Evolutionary conservation across 2,797 vertebrate species (phyloP), one percentile per base, ranked within the genome.

Genomic region (Diglossa cyanea): DNA sequence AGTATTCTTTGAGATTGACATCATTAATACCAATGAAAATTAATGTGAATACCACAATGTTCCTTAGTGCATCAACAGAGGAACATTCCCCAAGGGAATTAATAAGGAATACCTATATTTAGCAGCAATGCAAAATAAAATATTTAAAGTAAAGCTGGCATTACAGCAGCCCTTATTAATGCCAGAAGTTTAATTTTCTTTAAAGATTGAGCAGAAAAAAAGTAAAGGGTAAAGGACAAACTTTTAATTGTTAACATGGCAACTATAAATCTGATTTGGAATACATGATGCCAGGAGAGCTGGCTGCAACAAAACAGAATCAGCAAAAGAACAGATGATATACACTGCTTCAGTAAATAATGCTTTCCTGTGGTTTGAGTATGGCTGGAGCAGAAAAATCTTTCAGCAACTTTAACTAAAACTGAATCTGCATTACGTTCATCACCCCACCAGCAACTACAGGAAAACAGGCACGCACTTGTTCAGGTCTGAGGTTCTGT

Each of bases 1-100:
- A 87, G 39, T 50, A 65, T 71, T 80, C 47, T 81, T 85, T 77
- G 14, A 90, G 68, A 91, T 58, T 80, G 68, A 93, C 68, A 89
- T 89, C 35, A 86, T 84, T 95, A 91, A 72, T 74, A 77, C 14
- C 61, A 61, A 89, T n/a, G 58, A 94, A 92, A 95, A 89, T 61
- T 86, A 96, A 96, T 72, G 39, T 26, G 65, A 92, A 94, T 67
- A 26, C 19, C 50, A 82, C 45, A 21, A 16, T 78, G 73, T 83
- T 88, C 88, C 91, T 73, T 19, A 91, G 68, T 0, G 1, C 77
- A 88, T 66, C 76, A 88, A 72, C 39, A 81, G 45, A 68, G 75
- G 42, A 94, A 94, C 30, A 39, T 35, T 71, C 57, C 89, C 72
- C 26, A 25, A 84, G 72, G 90, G 90, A 96, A 94, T 84, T 94